Evolutionary conservation across 92 coral and sea anemone genomes (phyloP).

Genomic region (Parazoanthus darwini): DNA sequence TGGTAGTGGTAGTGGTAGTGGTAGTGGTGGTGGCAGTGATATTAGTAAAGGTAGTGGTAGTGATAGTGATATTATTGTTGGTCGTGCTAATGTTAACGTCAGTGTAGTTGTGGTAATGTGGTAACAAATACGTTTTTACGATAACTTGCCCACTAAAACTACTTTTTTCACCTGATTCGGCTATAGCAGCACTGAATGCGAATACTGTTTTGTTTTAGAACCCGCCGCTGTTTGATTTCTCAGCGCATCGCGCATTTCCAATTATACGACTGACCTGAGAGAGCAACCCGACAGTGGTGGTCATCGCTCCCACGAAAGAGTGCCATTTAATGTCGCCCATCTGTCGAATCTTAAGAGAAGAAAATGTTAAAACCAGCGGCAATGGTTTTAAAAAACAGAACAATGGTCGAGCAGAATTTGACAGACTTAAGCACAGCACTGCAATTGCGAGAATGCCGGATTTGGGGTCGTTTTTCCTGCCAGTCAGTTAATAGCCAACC

Average conservation of each 20-base stretch:
- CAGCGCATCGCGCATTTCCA: constrained; percentile 93
- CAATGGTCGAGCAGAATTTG: too few species aligned
- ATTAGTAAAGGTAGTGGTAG: not conserved
- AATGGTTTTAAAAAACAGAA: too few species aligned
- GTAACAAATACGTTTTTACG: not conserved
- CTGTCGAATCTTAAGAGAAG: not conserved
- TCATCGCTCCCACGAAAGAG: not conserved
- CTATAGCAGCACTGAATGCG: not conserved
- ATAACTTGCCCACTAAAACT: not conserved
- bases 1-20: not conserved
- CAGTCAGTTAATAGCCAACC: too few species aligned
- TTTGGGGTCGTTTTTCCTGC: too few species aligned
- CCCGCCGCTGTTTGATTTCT: constrained; percentile 85
- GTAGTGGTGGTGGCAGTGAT: not conserved
- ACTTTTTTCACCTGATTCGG: not conserved
- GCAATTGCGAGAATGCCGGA: too few species aligned
- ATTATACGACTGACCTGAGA: constrained; percentile 70
- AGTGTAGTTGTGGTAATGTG: too few species aligned
- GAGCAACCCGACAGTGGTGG: not conserved
- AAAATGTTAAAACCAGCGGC: not conserved
- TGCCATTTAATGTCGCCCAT: not conserved
- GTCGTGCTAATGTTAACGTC: not conserved
- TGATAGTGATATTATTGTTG: not conserved
- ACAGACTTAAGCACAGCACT: too few species aligned
- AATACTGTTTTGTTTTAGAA: constrained; percentile 55